These are phyloP conservation scores for Palloptera scutellata DNA, from an alignment of 2,888 invertebrate genomes.

Conservation along the genomic window DNA sequence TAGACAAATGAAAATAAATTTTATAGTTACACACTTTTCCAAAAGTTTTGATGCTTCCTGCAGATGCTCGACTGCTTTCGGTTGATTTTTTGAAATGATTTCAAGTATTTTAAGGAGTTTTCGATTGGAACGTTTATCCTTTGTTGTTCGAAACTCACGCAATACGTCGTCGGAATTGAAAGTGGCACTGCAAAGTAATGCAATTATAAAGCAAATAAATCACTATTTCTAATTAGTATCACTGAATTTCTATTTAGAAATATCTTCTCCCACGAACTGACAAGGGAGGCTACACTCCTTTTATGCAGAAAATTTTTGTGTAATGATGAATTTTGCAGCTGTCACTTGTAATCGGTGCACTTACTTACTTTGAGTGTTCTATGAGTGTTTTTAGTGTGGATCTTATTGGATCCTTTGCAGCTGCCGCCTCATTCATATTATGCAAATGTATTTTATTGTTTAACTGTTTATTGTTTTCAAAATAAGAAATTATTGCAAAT, in stretches of 20 bases:
- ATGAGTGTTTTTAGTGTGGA: slow-evolving; percentile 50
- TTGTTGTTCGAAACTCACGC: slow-evolving; percentile 55
- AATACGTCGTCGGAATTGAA: slow-evolving; percentile 56
- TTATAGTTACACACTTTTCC: slow-evolving; percentile 46
- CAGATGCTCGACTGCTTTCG: slow-evolving; percentile 49
- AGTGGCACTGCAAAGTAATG: slow-evolving; percentile 47
- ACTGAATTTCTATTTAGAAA: too few species aligned
- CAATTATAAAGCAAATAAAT: too few species aligned
- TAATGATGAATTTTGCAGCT: slow-evolving; percentile 34
- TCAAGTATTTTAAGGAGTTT: slow-evolving; percentile 55
- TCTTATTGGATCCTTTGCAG: slow-evolving; percentile 51
- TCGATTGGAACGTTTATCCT: slow-evolving; percentile 49
- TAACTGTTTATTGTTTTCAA: slow-evolving; percentile 22
- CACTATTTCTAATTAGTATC: too few species aligned
- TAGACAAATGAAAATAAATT: not conserved
- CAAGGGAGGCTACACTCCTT: slow-evolving; percentile 1
- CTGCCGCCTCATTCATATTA: slow-evolving; percentile 40
- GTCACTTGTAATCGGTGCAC: slow-evolving; percentile 29
- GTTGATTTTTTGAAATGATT: slow-evolving; percentile 54
- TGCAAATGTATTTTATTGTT: slow-evolving; percentile 11
- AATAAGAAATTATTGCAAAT: slow-evolving; percentile 17
- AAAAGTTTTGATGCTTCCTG: slow-evolving; percentile 50
- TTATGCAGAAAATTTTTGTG: slow-evolving; percentile 9
- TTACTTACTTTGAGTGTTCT: slow-evolving; percentile 53
- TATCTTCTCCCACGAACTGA: not conserved